Percentiles rank a stretch among this genome's conserved stretches.
Conservation (phyloP, 2,888 invertebrate species). For the Osedax fenrisi region DNA sequence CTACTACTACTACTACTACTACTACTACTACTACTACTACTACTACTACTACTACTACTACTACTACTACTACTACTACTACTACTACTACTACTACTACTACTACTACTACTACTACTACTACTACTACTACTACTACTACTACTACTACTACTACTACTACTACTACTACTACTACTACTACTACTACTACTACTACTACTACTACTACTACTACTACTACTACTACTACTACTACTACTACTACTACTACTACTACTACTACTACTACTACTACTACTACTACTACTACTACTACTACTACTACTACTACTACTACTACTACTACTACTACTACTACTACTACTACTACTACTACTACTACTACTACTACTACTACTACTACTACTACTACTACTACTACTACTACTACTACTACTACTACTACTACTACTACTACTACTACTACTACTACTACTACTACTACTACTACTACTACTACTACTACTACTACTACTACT, state of each 20-base stretch:
- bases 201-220: conserved; percentile 10
- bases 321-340: neutral
- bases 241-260: neutral
- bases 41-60: neutral
- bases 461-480: conserved; percentile 17
- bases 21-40: neutral
- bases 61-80: neutral
- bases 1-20: neutral
- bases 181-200: conserved; percentile 5
- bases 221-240: neutral
- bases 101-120: neutral
- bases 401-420: conserved; percentile 10
- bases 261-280: neutral
- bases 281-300: neutral
- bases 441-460: conserved; percentile 16
- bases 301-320: neutral
- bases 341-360: neutral
- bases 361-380: neutral
- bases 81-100: neutral
- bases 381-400: conserved; percentile 1
- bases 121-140: neutral
- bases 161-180: neutral
- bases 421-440: conserved; percentile 1
- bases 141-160: neutral
- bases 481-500: conserved; percentile 23